phyloP scores from a whole-genome alignment of 2,797 vertebrate species.

The Psittacula echo region DNA sequence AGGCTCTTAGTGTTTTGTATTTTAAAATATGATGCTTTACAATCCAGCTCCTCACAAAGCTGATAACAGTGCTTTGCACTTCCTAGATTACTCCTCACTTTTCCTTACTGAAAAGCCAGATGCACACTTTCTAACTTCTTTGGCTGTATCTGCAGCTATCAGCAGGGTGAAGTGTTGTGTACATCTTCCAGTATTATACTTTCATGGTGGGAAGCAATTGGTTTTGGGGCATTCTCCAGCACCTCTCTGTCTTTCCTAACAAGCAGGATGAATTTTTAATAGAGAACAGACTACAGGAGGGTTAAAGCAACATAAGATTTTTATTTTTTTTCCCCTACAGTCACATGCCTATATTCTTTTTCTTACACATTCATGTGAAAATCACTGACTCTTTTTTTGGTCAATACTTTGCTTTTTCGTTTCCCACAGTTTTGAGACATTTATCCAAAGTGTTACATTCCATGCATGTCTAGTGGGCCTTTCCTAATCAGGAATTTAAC shows the following conservation, averaged over 20 bases:
- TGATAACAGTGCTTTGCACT: background rate
- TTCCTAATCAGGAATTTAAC: background rate
- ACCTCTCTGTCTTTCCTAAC: background rate
- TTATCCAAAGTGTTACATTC: background rate
- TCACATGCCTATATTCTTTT: background rate
- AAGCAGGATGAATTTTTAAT: background rate
- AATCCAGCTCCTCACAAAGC: background rate
- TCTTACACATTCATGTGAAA: background rate
- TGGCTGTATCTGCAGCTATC: background rate
- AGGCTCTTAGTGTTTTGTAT: background rate
- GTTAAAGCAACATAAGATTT: background rate
- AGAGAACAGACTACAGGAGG: background rate
- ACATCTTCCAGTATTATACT: background rate
- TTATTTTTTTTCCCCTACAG: background rate
- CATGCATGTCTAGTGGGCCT: background rate
- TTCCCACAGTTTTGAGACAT: background rate
- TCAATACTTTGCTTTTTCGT: background rate
- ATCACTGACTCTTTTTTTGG: background rate
- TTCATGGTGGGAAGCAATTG: background rate
- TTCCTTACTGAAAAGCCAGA: background rate
- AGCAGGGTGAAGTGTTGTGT: background rate
- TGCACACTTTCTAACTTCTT: background rate
- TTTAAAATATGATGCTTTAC: background rate
- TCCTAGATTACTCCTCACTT: background rate
- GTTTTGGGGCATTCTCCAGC: background rate